Percentiles rank a stretch among this genome's conserved stretches.
These are phyloP conservation scores for Glyptemys insculpta DNA, from an alignment of 2,797 vertebrate species.

Conservation along the genomic window DNA sequence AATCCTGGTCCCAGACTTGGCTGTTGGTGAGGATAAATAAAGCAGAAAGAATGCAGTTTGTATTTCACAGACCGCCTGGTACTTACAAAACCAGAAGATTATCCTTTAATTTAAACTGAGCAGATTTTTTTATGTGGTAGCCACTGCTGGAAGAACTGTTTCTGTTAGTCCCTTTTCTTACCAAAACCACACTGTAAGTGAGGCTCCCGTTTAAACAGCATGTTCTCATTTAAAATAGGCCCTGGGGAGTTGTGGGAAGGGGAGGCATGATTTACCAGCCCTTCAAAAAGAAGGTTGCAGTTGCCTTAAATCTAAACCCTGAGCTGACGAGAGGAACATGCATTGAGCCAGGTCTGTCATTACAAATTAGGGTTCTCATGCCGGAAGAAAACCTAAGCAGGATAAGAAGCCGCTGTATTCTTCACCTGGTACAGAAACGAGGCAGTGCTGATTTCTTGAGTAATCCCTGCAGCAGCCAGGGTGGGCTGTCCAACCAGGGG, in stretches of 20 bases:
- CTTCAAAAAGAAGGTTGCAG: constrained; percentile 19
- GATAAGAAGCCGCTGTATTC: neutral
- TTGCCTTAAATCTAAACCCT: neutral
- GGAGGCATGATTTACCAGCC: neutral
- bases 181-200: constrained; percentile 42
- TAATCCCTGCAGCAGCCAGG: neutral
- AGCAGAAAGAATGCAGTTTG: neutral
- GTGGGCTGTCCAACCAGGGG: neutral
- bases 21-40: neutral
- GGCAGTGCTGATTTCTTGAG: neutral
- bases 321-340: neutral
- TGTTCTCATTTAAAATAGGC: constrained; percentile 32
- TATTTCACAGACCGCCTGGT: neutral
- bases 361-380: rapidly evolving
- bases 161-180: neutral
- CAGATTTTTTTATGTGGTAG: neutral
- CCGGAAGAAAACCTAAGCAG: neutral
- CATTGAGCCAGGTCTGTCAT: neutral
- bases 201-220: neutral
- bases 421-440: neutral
- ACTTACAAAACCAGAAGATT: constrained; percentile 27
- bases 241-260: neutral
- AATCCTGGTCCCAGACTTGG: constrained; percentile 2
- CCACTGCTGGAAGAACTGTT: constrained; percentile 28
- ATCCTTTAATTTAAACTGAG: constrained; percentile 23